Evolutionary conservation across 1,140 invertebrate genomes (phyloP).

Genomic region (Charaxes varanes): DNA sequence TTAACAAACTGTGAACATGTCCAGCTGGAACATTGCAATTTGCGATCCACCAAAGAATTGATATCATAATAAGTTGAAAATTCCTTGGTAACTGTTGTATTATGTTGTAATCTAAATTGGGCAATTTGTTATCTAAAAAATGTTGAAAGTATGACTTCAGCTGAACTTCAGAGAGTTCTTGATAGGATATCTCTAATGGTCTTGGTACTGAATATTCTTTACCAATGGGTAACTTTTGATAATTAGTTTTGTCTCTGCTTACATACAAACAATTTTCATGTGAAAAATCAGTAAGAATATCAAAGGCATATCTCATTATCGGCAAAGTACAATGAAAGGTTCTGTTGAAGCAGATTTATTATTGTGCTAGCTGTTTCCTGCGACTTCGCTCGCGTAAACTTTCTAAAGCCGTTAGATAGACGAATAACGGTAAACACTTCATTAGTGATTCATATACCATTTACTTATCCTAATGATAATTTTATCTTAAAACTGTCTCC

Average conservation of each 20-base stretch:
- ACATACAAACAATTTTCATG: constrained; percentile 56
- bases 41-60: constrained; percentile 80
- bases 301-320: constrained; percentile 80
- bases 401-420: too few relatives aligned
- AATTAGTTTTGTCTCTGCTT: constrained; percentile 42
- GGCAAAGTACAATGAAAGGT: constrained; percentile 77
- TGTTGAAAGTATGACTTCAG: constrained; percentile 47
- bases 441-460: too few relatives aligned
- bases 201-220: constrained; percentile 45
- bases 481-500: too few relatives aligned
- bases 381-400: too few relatives aligned
- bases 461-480: too few relatives aligned
- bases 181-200: constrained; percentile 36
- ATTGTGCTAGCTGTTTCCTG: too few relatives aligned
- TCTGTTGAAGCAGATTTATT: too few relatives aligned
- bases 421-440: too few relatives aligned
- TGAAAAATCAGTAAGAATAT: constrained; percentile 72
- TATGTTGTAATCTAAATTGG: constrained; percentile 46
- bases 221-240: constrained; percentile 40
- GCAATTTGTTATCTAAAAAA: constrained; percentile 68
- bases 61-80: constrained; percentile 78
- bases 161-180: constrained; percentile 54
- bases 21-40: constrained; percentile 68
- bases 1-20: constrained; percentile 77
- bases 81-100: constrained; percentile 74